Evolutionary conservation across 2,888 invertebrate genomes (phyloP).

Genomic region (Pheosia gnoma): DNA sequence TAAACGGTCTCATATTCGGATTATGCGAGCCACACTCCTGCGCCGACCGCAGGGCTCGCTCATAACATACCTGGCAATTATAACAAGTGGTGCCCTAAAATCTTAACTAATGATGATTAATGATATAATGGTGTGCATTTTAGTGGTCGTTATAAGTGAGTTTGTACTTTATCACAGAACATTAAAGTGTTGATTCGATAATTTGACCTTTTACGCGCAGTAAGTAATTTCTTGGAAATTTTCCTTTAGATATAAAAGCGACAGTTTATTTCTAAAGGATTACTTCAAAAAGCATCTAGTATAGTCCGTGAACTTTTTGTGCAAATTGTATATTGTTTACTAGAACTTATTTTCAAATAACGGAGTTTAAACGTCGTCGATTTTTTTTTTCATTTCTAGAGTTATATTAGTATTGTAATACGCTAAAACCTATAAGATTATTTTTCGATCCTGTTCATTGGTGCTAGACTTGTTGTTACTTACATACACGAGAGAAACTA

Average conservation of each 20-base stretch:
- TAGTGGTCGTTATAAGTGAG: neutral
- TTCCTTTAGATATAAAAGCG: too few species aligned
- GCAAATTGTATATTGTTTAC: too few species aligned
- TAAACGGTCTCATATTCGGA: slow-evolving; percentile 37
- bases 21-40: slow-evolving; percentile 30
- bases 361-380: too few species aligned
- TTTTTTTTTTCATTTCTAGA: too few species aligned
- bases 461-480: neutral
- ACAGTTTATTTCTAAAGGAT: too few species aligned
- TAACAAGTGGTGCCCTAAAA: slow-evolving; percentile 34
- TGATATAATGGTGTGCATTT: slow-evolving; percentile 7
- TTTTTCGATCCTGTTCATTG: neutral
- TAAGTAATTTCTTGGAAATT: neutral
- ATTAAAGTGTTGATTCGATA: neutral
- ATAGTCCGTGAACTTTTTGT: too few species aligned
- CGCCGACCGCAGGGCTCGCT: slow-evolving; percentile 12
- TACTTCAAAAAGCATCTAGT: too few species aligned
- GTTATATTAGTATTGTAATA: neutral
- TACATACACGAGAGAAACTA: neutral
- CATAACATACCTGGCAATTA: slow-evolving; percentile 27
- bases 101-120: slow-evolving; percentile 27
- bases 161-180: neutral
- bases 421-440: neutral
- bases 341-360: too few species aligned
- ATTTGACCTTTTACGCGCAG: neutral